Conservation (phyloP, 2,113 vertebrate species). For the Alethe diademata region DNA sequence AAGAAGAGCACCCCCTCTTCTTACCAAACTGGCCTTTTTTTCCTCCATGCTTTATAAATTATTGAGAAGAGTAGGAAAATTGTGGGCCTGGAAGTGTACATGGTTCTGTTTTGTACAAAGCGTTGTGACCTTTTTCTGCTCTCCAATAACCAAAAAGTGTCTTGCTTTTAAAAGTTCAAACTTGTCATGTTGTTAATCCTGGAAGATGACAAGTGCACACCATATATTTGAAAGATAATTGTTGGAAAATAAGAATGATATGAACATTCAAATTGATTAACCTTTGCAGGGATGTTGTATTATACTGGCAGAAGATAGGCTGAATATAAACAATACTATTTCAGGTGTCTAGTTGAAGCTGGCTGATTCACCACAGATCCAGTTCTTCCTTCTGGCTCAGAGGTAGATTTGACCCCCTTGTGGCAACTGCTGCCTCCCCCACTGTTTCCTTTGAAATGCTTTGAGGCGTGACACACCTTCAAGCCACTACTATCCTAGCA, state of each 20-base stretch:
- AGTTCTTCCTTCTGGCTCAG: background rate
- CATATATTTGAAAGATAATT: slow-evolving; percentile 15
- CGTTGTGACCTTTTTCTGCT: slow-evolving; percentile 6
- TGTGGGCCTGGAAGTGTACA: background rate
- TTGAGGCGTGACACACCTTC: background rate
- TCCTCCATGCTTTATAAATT: background rate
- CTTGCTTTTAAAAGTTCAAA: slow-evolving; percentile 58
- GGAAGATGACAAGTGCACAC: background rate
- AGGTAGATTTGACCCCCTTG: background rate
- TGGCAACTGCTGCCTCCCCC: background rate
- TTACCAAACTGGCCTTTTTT: background rate
- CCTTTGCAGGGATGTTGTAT: slow-evolving; percentile 20
- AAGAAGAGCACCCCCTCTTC: background rate
- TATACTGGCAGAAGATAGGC: background rate
- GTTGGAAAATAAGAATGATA: slow-evolving; percentile 33
- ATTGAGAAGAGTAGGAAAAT: background rate
- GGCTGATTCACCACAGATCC: background rate
- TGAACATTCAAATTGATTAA: slow-evolving; percentile 57
- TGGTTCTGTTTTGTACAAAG: slow-evolving; percentile 21
- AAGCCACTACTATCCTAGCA: background rate
- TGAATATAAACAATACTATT: background rate
- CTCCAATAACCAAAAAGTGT: slow-evolving; percentile 35
- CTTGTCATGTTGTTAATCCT: slow-evolving; percentile 38
- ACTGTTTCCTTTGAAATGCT: background rate
- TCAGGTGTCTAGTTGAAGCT: background rate